phyloP scores from a whole-genome alignment of 2,113 vertebrate genomes.

The Colistium nudipinnis region DNA sequence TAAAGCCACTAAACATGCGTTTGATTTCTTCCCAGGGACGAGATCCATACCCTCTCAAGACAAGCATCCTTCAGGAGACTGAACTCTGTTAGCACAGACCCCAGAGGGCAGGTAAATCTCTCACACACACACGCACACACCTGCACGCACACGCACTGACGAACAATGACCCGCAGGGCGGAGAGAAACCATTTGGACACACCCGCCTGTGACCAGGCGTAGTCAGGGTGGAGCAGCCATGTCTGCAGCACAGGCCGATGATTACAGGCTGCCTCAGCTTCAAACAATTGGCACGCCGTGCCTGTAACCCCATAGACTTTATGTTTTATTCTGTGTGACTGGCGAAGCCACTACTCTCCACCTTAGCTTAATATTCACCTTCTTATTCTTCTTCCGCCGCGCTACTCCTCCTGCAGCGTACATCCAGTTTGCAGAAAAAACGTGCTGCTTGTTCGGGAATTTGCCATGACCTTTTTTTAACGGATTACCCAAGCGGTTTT shows the following conservation, averaged over 20 bases:
- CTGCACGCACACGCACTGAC: conserved; percentile 10
- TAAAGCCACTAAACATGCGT: conserved; percentile 25
- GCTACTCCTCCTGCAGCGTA: too few species aligned
- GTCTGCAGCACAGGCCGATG: conserved; percentile 21
- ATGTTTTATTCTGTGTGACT: too few species aligned
- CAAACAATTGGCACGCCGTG: conserved; percentile 14
- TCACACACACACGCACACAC: conserved; percentile 13
- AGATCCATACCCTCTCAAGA: conserved; percentile 87
- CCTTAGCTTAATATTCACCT: too few species aligned
- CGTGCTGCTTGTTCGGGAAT: too few species aligned
- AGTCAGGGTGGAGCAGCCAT: conserved; percentile 24
- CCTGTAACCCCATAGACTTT: too few species aligned
- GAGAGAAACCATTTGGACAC: conserved; percentile 20
- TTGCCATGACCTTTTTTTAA: too few species aligned
- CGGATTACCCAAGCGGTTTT: too few species aligned
- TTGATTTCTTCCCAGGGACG: conserved; percentile 78
- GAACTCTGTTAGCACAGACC: conserved; percentile 86
- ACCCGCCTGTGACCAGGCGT: background rate
- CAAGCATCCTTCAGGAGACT: conserved; percentile 88
- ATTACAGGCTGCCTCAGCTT: conserved; percentile 53
- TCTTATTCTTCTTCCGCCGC: too few species aligned
- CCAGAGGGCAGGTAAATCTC: conserved; percentile 81
- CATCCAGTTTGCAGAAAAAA: too few species aligned
- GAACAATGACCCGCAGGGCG: conserved; percentile 24
- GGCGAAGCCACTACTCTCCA: too few species aligned